Percentiles rank a stretch among this genome's conserved stretches.
Evolutionary conservation across 2,113 vertebrate genomes (phyloP).

Genomic region (Nesogale talazaci): DNA sequence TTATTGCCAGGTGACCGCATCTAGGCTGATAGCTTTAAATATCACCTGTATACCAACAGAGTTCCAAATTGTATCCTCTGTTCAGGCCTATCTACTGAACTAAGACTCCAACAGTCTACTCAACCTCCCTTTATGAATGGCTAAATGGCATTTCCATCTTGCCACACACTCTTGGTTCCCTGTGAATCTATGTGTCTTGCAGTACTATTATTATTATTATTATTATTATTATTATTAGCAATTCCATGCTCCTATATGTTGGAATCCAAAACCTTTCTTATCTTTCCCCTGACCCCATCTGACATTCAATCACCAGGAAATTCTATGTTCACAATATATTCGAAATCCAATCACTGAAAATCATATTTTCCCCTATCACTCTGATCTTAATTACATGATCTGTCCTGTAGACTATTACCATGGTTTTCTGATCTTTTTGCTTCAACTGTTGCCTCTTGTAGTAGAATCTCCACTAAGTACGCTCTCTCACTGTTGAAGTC

Average conservation of each 20-base stretch:
- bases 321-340: neutral
- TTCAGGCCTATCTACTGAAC: constrained; percentile 13
- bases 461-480: neutral
- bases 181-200: no score
- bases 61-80: neutral
- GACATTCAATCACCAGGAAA: neutral
- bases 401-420: neutral
- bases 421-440: neutral
- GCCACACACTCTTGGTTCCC: neutral
- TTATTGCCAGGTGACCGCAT: neutral
- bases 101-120: neutral
- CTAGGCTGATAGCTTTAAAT: neutral
- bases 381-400: neutral
- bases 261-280: constrained; percentile 11
- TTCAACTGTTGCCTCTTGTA: neutral
- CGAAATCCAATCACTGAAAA: constrained; percentile 19
- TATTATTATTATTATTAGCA: neutral
- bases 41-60: neutral
- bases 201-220: no score
- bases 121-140: neutral
- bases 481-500: neutral
- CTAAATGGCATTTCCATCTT: neutral
- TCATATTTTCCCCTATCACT: neutral
- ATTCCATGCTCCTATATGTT: constrained; percentile 5
- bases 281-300: neutral